Conservation (phyloP, 2,113 vertebrate genomes). For the Anas platyrhynchos region DNA sequence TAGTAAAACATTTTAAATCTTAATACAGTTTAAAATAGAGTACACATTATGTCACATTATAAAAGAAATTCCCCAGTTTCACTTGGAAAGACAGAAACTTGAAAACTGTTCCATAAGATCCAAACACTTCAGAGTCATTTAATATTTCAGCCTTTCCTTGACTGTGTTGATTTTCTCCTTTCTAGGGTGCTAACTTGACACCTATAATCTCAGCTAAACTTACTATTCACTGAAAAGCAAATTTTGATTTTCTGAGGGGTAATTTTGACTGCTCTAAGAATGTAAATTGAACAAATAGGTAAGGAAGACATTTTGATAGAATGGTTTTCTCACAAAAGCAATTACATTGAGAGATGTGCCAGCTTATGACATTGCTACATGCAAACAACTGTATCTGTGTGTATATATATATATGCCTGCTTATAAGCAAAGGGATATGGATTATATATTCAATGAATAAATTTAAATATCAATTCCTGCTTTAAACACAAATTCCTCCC, state of each 20-base stretch:
- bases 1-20: not conserved
- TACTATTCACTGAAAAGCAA: not conserved
- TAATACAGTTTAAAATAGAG: not conserved
- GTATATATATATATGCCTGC: not conserved
- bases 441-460: not conserved
- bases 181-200: not conserved
- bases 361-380: not conserved
- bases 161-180: not conserved
- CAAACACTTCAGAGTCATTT: not conserved
- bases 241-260: not conserved
- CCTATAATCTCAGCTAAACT: not conserved
- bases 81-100: not conserved
- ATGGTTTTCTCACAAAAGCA: not conserved
- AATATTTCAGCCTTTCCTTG: not conserved
- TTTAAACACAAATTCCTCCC: not conserved
- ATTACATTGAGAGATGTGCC: not conserved
- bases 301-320: not conserved
- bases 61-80: not conserved
- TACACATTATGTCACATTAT: not conserved
- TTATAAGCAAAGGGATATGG: not conserved
- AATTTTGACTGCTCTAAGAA: not conserved
- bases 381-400: not conserved
- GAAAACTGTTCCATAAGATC: not conserved
- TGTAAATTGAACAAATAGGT: not conserved
- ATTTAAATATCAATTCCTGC: not conserved